These are phyloP conservation scores for Drosophila novamexicana DNA, from an alignment of 1,140 invertebrate genomes.

Conservation along the genomic window DNA sequence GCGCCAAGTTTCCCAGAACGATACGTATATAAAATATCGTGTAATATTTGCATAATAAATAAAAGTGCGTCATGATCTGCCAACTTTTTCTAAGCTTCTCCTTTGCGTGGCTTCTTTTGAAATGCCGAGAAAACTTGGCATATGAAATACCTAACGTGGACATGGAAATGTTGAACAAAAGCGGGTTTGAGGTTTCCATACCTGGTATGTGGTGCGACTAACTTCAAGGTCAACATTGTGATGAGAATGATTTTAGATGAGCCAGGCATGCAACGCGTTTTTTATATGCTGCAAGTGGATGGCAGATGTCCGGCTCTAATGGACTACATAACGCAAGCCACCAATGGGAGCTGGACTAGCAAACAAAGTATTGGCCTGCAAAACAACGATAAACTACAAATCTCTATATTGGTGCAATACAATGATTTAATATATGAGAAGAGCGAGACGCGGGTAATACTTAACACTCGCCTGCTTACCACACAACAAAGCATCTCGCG, in stretches of 20 bases:
- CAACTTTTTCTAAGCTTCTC: constrained; percentile 3
- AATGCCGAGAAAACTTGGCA: constrained; percentile 12
- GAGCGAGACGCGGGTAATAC: constrained; percentile 58
- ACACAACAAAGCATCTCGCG: constrained; percentile 36
- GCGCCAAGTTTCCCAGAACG: constrained; percentile 27
- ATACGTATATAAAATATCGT: constrained; percentile 25
- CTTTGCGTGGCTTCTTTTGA: background rate
- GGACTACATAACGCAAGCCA: constrained; percentile 60
- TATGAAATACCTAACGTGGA: constrained; percentile 59
- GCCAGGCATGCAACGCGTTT: constrained; percentile 56
- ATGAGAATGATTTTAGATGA: constrained; percentile 46
- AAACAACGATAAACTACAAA: constrained; percentile 65
- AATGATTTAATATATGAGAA: constrained; percentile 64
- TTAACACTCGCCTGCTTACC: constrained; percentile 52
- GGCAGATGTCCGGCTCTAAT: constrained; percentile 59
- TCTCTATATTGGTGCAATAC: constrained; percentile 62
- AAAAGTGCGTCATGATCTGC: constrained; percentile 60
- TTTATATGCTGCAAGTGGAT: constrained; percentile 67
- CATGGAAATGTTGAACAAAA: constrained; percentile 49
- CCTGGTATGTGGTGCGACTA: constrained; percentile 45
- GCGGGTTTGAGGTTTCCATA: constrained; percentile 67
- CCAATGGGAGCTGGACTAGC: constrained; percentile 55
- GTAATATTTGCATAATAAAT: constrained; percentile 23
- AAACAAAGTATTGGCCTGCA: constrained; percentile 43
- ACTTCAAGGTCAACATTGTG: background rate